These are phyloP conservation scores for Heliconius ethilla DNA, from an alignment of 2,888 invertebrate genomes.

Conservation along the genomic window DNA sequence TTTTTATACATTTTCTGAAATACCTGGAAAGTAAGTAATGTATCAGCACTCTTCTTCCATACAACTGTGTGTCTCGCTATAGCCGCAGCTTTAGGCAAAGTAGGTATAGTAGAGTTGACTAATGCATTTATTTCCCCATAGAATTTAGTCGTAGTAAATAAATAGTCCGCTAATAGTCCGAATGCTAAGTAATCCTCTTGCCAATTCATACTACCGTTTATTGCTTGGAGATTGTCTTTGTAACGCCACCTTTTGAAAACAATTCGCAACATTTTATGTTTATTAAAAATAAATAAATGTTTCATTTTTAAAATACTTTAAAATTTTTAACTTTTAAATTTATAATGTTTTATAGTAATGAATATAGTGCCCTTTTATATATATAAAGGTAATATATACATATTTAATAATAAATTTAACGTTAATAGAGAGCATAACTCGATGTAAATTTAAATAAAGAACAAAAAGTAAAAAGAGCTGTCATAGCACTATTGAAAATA, in stretches of 20 bases:
- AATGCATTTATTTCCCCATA: conserved; percentile 73
- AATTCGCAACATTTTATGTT: background rate
- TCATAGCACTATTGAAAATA: too few species aligned
- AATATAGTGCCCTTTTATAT: background rate
- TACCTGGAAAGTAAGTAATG: conserved; percentile 75
- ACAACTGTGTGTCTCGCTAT: conserved; percentile 72
- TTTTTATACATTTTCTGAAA: background rate
- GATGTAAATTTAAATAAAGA: too few species aligned
- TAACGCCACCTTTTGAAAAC: conserved; percentile 72
- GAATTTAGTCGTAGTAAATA: conserved; percentile 75
- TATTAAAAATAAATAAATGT: background rate
- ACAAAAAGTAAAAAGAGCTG: too few species aligned
- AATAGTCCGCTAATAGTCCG: conserved; percentile 72
- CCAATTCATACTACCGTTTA: conserved; percentile 81
- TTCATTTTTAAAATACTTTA: background rate
- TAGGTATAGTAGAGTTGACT: conserved; percentile 75
- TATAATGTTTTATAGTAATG: background rate
- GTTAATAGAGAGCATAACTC: too few species aligned
- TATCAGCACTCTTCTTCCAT: conserved; percentile 78
- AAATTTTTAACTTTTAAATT: background rate
- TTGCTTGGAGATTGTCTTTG: conserved; percentile 75
- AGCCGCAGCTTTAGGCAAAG: conserved; percentile 71
- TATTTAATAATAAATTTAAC: too few species aligned
- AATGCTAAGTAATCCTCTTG: conserved; percentile 75
- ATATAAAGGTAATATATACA: too few species aligned